Percentiles rank a stretch among this genome's conserved stretches.
phyloP scores from a whole-genome alignment of 2,888 invertebrate genomes.

The Synergus gifuensis region DNA sequence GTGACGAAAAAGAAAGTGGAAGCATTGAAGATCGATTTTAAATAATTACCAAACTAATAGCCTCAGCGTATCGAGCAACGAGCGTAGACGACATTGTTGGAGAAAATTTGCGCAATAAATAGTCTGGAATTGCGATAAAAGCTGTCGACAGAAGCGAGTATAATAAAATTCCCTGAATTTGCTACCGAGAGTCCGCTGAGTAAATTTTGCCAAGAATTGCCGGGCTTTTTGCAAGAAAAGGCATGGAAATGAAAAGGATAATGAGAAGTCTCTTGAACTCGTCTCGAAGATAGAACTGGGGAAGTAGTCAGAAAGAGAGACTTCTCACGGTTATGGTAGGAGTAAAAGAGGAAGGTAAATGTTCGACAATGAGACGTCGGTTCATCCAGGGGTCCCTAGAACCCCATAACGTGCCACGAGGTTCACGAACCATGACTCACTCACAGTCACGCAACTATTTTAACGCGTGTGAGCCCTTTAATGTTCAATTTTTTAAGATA shows the following conservation, averaged over 20 bases:
- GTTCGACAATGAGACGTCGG: slow-evolving; percentile 42
- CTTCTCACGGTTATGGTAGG: slow-evolving; percentile 22
- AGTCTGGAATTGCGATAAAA: slow-evolving; percentile 30
- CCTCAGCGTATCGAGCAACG: slow-evolving; percentile 27
- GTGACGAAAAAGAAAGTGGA: slow-evolving; percentile 15
- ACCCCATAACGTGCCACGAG: slow-evolving; percentile 51
- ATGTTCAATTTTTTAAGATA: slow-evolving; percentile 40
- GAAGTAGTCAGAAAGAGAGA: not conserved
- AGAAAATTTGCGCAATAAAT: slow-evolving; percentile 1
- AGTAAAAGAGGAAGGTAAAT: slow-evolving; percentile 36
- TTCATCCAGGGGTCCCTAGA: slow-evolving; percentile 21
- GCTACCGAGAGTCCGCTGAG: not conserved
- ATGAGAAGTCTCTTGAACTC: slow-evolving; percentile 32
- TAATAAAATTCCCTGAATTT: slow-evolving; percentile 5
- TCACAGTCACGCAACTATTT: slow-evolving; percentile 60
- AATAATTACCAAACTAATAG: slow-evolving; percentile 24
- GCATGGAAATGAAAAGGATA: slow-evolving; percentile 27
- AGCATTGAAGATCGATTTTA: slow-evolving; percentile 8
- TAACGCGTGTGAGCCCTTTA: slow-evolving; percentile 49
- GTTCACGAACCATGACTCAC: slow-evolving; percentile 61
- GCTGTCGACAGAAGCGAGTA: slow-evolving; percentile 8
- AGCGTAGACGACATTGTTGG: slow-evolving; percentile 3
- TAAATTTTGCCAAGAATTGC: slow-evolving; percentile 18
- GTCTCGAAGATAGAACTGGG: slow-evolving; percentile 29
- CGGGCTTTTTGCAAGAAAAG: slow-evolving; percentile 22